Percentiles rank a stretch among this genome's conserved stretches.
phyloP scores from a whole-genome alignment of 2,113 vertebrate genomes.

The Natator depressus region DNA sequence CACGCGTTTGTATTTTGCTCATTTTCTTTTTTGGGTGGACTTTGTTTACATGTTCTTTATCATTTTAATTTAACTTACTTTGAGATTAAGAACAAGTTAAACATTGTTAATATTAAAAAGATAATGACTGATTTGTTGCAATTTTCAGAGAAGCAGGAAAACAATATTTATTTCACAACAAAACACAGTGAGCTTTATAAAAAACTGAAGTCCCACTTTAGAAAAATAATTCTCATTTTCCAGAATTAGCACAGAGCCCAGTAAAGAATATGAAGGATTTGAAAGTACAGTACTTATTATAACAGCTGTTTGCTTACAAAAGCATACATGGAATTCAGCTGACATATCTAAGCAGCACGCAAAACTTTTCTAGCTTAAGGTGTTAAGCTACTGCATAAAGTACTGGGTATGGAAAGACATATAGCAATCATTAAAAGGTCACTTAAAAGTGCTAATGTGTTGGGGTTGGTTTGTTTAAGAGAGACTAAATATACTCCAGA shows the following conservation, averaged over 20 bases:
- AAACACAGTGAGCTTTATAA: not conserved
- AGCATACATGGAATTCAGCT: not conserved
- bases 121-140: not conserved
- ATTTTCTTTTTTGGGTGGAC: not conserved
- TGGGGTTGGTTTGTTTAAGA: not conserved
- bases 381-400: slow-evolving; percentile 5
- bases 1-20: not conserved
- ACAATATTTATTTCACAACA: not conserved
- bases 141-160: not conserved
- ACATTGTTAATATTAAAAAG: not conserved
- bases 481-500: not conserved
- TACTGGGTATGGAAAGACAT: slow-evolving; percentile 14
- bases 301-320: slow-evolving; percentile 48
- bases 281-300: not conserved
- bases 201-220: not conserved
- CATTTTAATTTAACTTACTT: not conserved
- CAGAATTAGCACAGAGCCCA: not conserved
- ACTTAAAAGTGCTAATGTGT: not conserved
- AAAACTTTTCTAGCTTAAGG: not conserved
- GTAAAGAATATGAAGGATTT: slow-evolving; percentile 34
- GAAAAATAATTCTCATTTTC: not conserved
- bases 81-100: not conserved
- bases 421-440: not conserved
- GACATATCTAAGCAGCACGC: not conserved
- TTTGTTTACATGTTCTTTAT: not conserved